Evolutionary conservation across 2,113 vertebrate species (phyloP).

Genomic region (Barbus barbus): DNA sequence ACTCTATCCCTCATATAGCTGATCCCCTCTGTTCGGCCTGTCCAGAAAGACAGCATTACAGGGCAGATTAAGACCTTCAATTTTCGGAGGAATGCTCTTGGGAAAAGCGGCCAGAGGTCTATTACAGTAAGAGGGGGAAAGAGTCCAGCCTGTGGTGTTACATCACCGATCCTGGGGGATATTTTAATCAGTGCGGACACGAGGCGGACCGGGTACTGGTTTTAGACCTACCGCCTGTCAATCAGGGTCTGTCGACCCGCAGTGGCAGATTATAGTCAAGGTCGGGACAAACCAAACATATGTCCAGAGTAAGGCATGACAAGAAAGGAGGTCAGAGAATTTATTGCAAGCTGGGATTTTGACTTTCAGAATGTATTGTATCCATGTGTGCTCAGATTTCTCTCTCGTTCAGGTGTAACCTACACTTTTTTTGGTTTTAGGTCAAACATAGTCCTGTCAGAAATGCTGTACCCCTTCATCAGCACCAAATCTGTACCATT

Average conservation of each 20-base stretch:
- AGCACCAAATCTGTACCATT: background rate
- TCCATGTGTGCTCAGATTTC: background rate
- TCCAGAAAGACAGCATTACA: conserved; percentile 33
- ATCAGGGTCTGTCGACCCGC: background rate
- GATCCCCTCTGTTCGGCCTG: background rate
- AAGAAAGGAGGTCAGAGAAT: conserved; percentile 4
- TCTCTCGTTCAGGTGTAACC: background rate
- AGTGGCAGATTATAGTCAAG: conserved; percentile 31
- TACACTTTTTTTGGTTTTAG: background rate
- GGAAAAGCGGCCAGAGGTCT: conserved; percentile 29
- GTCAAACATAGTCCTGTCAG: background rate
- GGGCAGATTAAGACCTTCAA: conserved; percentile 40
- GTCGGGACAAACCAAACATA: background rate
- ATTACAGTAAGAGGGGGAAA: conserved; percentile 27
- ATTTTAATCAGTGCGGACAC: conserved; percentile 42
- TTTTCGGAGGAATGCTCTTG: conserved; percentile 39
- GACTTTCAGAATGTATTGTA: background rate
- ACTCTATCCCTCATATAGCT: background rate
- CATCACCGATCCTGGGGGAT: conserved; percentile 34
- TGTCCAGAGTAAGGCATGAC: conserved; percentile 10
- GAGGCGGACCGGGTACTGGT: background rate
- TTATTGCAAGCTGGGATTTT: background rate
- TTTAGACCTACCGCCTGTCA: conserved; percentile 23
- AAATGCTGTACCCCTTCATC: background rate
- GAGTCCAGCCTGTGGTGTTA: conserved; percentile 33